Conservation (phyloP, 2,888 invertebrate species). For the Lycaena phlaeas region DNA sequence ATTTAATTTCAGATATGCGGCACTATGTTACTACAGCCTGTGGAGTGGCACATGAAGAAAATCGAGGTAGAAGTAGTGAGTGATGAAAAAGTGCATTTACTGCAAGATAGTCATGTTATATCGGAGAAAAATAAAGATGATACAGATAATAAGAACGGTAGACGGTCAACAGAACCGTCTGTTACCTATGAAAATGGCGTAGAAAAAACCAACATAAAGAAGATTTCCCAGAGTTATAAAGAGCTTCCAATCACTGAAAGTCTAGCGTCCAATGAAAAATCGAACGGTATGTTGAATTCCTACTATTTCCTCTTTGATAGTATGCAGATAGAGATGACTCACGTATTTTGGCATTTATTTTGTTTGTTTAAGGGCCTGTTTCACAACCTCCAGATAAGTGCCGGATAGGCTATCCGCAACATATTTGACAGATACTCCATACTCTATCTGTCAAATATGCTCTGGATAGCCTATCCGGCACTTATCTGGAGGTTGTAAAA, state of each 20-base stretch:
- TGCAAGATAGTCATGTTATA: conserved; percentile 41
- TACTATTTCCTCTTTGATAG: too few relatives aligned
- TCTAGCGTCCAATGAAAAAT: conserved; percentile 26
- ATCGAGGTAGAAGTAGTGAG: conserved; percentile 45
- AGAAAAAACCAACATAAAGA: conserved; percentile 25
- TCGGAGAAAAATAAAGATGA: conserved; percentile 35
- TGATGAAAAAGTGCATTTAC: conserved; percentile 47
- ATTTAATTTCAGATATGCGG: conserved; percentile 62
- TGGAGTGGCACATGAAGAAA: conserved; percentile 68
- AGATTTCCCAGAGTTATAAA: conserved; percentile 34
- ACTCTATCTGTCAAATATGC: too few relatives aligned
- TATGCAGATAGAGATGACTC: too few relatives aligned
- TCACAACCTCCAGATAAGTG: too few relatives aligned
- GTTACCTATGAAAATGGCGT: conserved; percentile 23
- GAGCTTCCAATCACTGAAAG: conserved; percentile 29
- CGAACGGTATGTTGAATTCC: conserved; percentile 32
- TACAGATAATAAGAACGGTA: conserved; percentile 17
- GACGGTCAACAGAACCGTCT: conserved; percentile 24
- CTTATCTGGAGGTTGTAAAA: too few relatives aligned
- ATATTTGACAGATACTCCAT: too few relatives aligned
- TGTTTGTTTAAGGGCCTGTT: too few relatives aligned
- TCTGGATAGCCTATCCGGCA: too few relatives aligned
- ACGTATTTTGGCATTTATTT: too few relatives aligned
- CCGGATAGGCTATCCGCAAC: too few relatives aligned
- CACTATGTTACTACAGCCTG: conserved; percentile 72